Evolutionary conservation across 1,140 invertebrate species (phyloP).

Genomic region (Halesus radiatus): DNA sequence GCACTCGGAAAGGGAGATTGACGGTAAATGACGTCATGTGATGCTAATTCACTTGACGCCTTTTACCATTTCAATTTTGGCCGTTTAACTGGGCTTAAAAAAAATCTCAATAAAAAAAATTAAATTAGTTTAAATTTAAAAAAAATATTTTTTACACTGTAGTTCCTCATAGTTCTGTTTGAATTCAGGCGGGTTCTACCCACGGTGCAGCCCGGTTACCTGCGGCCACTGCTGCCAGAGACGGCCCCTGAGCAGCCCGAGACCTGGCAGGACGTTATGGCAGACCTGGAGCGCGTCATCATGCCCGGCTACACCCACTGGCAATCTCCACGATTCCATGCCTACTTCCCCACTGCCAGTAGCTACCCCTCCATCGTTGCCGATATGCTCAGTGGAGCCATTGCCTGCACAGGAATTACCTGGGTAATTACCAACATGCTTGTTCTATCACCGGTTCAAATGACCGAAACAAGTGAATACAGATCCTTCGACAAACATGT

Average conservation of each 20-base stretch:
- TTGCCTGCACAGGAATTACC: conserved; percentile 91
- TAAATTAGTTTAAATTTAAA: too few species aligned
- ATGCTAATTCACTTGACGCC: too few species aligned
- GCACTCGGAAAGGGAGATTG: too few species aligned
- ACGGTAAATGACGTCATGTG: too few species aligned
- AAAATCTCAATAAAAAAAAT: too few species aligned
- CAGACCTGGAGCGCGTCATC: conserved; percentile 92
- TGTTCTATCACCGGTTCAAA: too few species aligned
- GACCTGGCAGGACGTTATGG: conserved; percentile 90
- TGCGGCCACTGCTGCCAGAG: conserved; percentile 86
- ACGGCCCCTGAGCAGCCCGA: conserved; percentile 86
- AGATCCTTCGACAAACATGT: too few species aligned
- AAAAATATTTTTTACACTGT: too few species aligned
- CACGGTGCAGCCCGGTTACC: conserved; percentile 87
- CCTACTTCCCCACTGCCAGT: conserved; percentile 97
- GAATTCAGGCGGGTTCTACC: conserved; percentile 81
- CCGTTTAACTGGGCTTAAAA: too few species aligned
- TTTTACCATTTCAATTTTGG: too few species aligned
- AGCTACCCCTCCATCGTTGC: conserved; percentile 94
- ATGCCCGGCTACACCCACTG: conserved; percentile 98
- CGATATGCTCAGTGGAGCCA: conserved; percentile 96
- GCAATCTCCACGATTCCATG: conserved; percentile 97
- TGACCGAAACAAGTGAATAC: too few species aligned
- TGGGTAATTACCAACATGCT: conserved; percentile 75
- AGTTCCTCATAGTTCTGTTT: not conserved